Conservation (phyloP, 1,140 invertebrate genomes). For the Drosophila arawakana region DNA sequence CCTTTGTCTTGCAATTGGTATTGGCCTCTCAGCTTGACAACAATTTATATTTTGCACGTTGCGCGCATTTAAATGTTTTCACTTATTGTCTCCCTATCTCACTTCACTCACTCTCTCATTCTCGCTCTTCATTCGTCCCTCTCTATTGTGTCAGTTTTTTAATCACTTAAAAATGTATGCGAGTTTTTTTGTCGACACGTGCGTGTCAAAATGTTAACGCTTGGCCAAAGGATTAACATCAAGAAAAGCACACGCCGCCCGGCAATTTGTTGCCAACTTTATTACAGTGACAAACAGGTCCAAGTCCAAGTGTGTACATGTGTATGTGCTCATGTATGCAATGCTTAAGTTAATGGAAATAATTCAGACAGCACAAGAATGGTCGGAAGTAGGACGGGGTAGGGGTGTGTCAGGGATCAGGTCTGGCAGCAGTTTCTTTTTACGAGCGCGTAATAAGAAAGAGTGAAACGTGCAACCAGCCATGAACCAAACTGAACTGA, state of each 20-base stretch:
- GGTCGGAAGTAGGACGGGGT: not conserved
- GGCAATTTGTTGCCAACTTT: conserved; percentile 78
- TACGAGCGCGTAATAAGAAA: conserved; percentile 81
- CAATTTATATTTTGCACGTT: conserved; percentile 81
- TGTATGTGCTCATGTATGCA: conserved; percentile 47
- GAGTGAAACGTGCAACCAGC: conserved; percentile 62
- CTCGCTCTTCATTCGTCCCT: not conserved
- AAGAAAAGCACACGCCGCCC: conserved; percentile 34
- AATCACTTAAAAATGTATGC: conserved; percentile 80
- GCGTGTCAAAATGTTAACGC: conserved; percentile 73
- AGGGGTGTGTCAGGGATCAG: conserved; percentile 2
- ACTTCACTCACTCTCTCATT: not conserved
- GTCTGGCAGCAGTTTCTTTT: conserved; percentile 68
- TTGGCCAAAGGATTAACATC: conserved; percentile 69
- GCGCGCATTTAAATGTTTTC: conserved; percentile 78
- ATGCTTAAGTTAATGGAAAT: conserved; percentile 77
- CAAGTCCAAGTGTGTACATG: conserved; percentile 21
- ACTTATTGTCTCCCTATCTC: conserved; percentile 54
- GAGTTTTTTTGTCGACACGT: conserved; percentile 66
- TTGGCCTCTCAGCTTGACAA: conserved; percentile 56
- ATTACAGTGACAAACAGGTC: conserved; percentile 75
- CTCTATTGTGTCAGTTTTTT: conserved; percentile 55
- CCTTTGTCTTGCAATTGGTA: conserved; percentile 45
- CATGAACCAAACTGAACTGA: conserved; percentile 6
- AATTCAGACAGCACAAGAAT: conserved; percentile 55